Conservation (phyloP, 2,888 invertebrate species). For the Artemia sinica region DNA sequence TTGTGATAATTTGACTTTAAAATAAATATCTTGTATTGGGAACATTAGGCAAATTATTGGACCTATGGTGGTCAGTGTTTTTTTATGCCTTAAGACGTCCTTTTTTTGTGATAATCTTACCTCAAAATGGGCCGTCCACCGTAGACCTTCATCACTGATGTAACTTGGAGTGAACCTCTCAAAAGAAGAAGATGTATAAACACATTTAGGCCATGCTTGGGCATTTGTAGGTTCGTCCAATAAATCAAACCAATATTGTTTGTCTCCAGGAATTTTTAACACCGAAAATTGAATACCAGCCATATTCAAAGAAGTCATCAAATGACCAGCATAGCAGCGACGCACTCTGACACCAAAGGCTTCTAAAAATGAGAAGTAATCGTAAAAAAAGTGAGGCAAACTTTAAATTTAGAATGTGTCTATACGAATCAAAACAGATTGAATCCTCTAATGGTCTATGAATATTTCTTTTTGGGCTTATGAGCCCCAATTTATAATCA, state of each 20-base stretch:
- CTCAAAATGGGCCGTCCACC: conserved; percentile 20
- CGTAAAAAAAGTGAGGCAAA: too few relatives aligned
- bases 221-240: conserved; percentile 43
- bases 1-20: too few relatives aligned
- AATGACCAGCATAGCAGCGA: conserved; percentile 40
- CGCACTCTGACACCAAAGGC: conserved; percentile 35
- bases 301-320: conserved; percentile 60
- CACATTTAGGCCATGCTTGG: conserved; percentile 41
- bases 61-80: not conserved
- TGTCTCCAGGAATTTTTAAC: conserved; percentile 31
- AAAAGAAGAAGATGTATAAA: conserved; percentile 30
- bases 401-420: not conserved
- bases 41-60: not conserved
- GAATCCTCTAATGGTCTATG: not conserved
- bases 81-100: too few relatives aligned
- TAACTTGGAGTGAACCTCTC: conserved; percentile 14
- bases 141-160: conserved; percentile 19
- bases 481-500: too few relatives aligned
- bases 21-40: not conserved
- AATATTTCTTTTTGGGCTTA: too few relatives aligned
- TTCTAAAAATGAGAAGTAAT: conserved; percentile 29
- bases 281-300: conserved; percentile 58
- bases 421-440: not conserved
- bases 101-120: conserved; percentile 11
- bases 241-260: conserved; percentile 37